A percentile compares a stretch with the other conserved stretches of the same genome.
Evolutionary conservation across 1,140 invertebrate genomes (phyloP).

Genomic region (Amphibalanus amphitrite): DNA sequence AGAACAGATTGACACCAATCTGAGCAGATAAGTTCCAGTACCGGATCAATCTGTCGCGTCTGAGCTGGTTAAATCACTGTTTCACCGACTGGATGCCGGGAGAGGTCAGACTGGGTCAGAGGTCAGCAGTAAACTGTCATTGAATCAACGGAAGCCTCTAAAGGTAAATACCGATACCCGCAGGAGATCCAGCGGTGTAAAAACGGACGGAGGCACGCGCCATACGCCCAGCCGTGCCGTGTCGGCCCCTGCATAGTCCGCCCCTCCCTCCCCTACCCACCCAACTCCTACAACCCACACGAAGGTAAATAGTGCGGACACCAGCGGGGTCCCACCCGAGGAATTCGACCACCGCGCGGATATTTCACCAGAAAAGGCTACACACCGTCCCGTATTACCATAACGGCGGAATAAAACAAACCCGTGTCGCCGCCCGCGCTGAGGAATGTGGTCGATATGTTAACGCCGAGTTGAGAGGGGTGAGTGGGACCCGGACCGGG

Average conservation of each 20-base stretch:
- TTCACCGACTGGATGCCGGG: no score
- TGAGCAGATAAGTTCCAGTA: no score
- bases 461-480: no score
- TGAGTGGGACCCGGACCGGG: no score
- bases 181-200: not conserved
- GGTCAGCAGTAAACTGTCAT: not conserved
- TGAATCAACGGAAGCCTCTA: not conserved
- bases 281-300: not conserved
- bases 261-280: no score
- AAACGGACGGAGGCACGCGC: not conserved
- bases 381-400: not conserved
- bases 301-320: not conserved
- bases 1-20: no score
- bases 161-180: not conserved
- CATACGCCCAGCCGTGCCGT: no score
- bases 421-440: no score
- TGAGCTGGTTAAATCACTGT: no score
- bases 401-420: constrained; percentile 1
- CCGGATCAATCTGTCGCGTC: no score
- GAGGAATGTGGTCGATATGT: not conserved
- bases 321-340: not conserved
- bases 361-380: not conserved
- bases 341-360: not conserved
- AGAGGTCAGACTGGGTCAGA: no score
- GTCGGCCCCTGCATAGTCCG: not conserved